phyloP scores from a whole-genome alignment of 37 sponge, comb jelly and placozoan species.

The Dysidea cf. avara region DNA sequence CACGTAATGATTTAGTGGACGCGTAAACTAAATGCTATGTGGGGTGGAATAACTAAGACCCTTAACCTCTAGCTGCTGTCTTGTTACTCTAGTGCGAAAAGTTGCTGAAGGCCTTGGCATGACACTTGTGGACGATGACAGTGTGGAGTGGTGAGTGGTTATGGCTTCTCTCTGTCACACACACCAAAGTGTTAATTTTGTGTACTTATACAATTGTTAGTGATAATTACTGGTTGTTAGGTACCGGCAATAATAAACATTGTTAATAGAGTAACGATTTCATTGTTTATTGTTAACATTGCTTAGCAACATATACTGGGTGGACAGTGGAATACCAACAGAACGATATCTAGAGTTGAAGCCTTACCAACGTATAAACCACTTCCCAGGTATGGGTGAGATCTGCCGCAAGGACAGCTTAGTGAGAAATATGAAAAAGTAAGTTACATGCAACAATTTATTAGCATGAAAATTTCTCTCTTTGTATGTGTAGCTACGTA shows the following conservation, averaged over 20 bases:
- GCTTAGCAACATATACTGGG: slow-evolving; percentile 61
- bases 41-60: too few species aligned
- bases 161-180: too few species aligned
- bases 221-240: too few species aligned
- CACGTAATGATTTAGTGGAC: not conserved
- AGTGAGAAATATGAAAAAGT: slow-evolving; percentile 82
- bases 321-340: slow-evolving; percentile 41
- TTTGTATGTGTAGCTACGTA: too few species aligned
- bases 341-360: slow-evolving; percentile 60
- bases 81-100: too few species aligned
- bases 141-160: slow-evolving; percentile 39
- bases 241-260: not conserved
- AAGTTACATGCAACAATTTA: too few species aligned
- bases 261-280: not conserved
- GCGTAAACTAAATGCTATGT: too few species aligned
- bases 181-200: too few species aligned
- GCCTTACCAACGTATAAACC: slow-evolving; percentile 80
- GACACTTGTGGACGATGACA: slow-evolving; percentile 24
- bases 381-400: slow-evolving; percentile 94
- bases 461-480: too few species aligned
- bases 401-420: slow-evolving; percentile 81
- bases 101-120: slow-evolving; percentile 67
- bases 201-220: too few species aligned
- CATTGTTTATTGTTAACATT: not conserved
- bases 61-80: too few species aligned